These are phyloP conservation scores for Trichomalopsis sarcophagae DNA, from an alignment of 1,140 invertebrate species.

Conservation along the genomic window DNA sequence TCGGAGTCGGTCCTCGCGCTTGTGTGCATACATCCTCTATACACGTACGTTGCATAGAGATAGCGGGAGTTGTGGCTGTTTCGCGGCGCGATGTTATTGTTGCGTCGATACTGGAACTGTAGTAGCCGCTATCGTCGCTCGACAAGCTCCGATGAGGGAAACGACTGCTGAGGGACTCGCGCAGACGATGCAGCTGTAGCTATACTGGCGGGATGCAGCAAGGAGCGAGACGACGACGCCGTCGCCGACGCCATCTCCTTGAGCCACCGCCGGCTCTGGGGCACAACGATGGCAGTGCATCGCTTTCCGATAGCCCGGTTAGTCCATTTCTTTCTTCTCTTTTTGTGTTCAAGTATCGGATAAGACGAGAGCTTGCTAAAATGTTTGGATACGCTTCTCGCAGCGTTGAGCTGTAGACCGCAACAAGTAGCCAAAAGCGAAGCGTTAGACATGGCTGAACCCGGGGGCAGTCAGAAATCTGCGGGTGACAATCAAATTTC, in stretches of 20 bases:
- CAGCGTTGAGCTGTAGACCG: neutral
- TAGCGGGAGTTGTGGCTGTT: no score
- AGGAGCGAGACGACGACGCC: neutral
- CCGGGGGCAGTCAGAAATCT: constrained; percentile 58
- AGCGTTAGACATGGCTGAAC: constrained; percentile 67
- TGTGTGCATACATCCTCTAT: no score
- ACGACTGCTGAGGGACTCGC: no score
- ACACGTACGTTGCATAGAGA: no score
- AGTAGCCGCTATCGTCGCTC: no score
- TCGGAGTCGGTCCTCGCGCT: no score
- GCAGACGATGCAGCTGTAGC: neutral
- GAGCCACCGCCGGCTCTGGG: neutral
- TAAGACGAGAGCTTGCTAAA: no score
- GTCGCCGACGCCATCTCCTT: no score
- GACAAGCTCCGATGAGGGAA: no score
- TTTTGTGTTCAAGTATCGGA: neutral
- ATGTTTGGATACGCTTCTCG: no score
- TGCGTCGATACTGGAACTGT: no score
- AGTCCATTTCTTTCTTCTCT: neutral
- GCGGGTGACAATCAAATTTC: constrained; percentile 67
- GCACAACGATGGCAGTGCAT: neutral
- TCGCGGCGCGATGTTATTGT: no score
- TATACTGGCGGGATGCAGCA: neutral
- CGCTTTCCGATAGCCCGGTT: neutral
- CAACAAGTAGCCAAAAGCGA: neutral